A percentile compares a stretch with the other conserved stretches of the same genome.
Conservation (phyloP, 2,888 invertebrate species). For the Blera fallax region DNA sequence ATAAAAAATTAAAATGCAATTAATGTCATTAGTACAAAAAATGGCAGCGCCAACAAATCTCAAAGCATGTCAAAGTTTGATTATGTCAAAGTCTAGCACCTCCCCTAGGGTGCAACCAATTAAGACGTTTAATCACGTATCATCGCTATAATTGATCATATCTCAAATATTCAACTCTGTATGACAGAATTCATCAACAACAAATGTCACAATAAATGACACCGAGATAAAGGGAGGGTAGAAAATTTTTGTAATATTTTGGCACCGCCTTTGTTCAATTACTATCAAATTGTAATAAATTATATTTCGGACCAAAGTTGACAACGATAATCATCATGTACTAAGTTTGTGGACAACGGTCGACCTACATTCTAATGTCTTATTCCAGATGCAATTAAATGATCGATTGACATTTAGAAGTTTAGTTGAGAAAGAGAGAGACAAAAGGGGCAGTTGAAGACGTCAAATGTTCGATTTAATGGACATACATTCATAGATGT, state of each 20-base stretch:
- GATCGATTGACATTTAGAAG: conserved; percentile 6
- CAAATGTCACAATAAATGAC: not conserved
- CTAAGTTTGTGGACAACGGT: not conserved
- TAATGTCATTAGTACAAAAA: not conserved
- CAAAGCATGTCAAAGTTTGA: conserved; percentile 8
- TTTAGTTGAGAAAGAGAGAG: not conserved
- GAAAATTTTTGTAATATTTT: not conserved
- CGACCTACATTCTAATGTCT: not conserved
- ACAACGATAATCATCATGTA: not conserved
- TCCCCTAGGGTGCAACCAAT: conserved; percentile 12
- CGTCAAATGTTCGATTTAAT: conserved; percentile 12
- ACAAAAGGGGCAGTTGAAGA: not conserved
- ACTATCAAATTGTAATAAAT: conserved; percentile 10
- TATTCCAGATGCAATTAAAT: conserved; percentile 10
- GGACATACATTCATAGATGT: not conserved
- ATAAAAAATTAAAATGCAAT: conserved; percentile 29
- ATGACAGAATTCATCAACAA: not conserved
- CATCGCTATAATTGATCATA: not conserved
- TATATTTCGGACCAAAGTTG: not conserved
- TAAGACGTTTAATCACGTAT: conserved; percentile 22
- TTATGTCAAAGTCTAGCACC: not conserved
- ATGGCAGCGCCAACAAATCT: conserved; percentile 14
- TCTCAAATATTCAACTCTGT: not conserved
- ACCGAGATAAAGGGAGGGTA: not conserved
- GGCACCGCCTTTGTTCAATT: conserved; percentile 16